These are phyloP conservation scores for Heliconius aoede DNA, from an alignment of 2,888 invertebrate species.

Conservation along the genomic window DNA sequence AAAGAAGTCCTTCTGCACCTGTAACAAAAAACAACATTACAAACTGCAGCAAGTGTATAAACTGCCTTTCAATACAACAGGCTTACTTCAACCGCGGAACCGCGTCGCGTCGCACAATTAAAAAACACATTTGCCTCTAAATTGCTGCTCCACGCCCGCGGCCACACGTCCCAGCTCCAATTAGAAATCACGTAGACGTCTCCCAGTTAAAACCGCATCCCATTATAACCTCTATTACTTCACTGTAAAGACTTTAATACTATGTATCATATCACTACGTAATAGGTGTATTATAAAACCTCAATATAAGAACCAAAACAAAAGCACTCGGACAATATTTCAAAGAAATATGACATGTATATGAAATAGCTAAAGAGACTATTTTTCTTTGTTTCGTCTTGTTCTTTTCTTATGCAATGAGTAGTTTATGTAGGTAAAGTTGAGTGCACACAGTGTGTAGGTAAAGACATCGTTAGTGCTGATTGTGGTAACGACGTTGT, in stretches of 20 bases:
- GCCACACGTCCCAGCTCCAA: slow-evolving; percentile 46
- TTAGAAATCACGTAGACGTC: slow-evolving; percentile 43
- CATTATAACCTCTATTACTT: slow-evolving; percentile 16
- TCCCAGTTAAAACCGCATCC: slow-evolving; percentile 21
- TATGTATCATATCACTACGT: slow-evolving; percentile 12
- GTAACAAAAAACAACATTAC: slow-evolving; percentile 55
- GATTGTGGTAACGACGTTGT: slow-evolving; percentile 55
- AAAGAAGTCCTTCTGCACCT: slow-evolving; percentile 86
- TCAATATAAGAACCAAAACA: slow-evolving; percentile 29
- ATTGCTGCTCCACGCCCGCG: slow-evolving; percentile 48
- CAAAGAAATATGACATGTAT: slow-evolving; percentile 31
- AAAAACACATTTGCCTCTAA: slow-evolving; percentile 50
- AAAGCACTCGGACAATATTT: slow-evolving; percentile 8
- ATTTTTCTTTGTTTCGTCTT: slow-evolving; percentile 19
- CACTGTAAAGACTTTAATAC: slow-evolving; percentile 30
- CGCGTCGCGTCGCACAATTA: slow-evolving; percentile 48
- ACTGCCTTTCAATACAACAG: slow-evolving; percentile 32
- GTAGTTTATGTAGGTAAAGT: slow-evolving; percentile 44
- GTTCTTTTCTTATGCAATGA: slow-evolving; percentile 18
- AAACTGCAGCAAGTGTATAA: slow-evolving; percentile 19
- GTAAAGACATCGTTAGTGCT: slow-evolving; percentile 57
- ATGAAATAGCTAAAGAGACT: neutral
- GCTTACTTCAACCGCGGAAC: slow-evolving; percentile 44
- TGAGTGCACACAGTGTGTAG: slow-evolving; percentile 40
- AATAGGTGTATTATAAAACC: slow-evolving; percentile 37